These are phyloP conservation scores for Drosophila pachea DNA, from an alignment of 1,140 invertebrate species.

Conservation along the genomic window DNA sequence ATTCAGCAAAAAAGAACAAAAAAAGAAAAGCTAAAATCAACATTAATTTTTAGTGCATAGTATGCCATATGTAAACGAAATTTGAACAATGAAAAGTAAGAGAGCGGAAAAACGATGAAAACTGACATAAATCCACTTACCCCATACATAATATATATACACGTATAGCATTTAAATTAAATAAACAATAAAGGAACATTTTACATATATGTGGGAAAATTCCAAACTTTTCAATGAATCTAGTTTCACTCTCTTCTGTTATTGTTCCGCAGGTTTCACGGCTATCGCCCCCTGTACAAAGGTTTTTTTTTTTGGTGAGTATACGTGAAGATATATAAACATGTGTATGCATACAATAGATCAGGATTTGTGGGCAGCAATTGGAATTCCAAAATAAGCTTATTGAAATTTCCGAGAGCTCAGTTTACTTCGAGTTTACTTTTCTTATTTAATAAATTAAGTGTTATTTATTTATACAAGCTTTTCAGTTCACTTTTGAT, in stretches of 20 bases:
- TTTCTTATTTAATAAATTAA: too few species aligned
- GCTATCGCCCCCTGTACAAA: too few species aligned
- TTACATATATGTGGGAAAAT: conserved; percentile 67
- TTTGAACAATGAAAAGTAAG: conserved; percentile 45
- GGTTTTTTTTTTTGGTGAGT: too few species aligned
- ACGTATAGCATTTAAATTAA: conserved; percentile 74
- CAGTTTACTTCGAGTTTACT: too few species aligned
- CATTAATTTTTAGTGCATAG: conserved; percentile 65
- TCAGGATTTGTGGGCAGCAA: too few species aligned
- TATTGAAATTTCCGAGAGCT: too few species aligned
- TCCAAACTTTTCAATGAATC: conserved; percentile 5
- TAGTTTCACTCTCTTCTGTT: too few species aligned
- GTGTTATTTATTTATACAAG: too few species aligned
- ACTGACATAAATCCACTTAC: conserved; percentile 64
- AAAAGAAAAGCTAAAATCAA: conserved; percentile 32
- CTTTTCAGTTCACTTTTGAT: background rate
- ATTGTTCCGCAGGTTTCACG: too few species aligned
- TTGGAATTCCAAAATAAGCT: too few species aligned
- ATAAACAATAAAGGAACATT: conserved; percentile 76
- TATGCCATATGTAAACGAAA: conserved; percentile 65
- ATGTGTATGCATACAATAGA: too few species aligned
- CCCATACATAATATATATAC: conserved; percentile 49
- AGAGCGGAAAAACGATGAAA: conserved; percentile 20
- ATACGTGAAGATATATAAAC: too few species aligned
- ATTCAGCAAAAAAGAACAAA: background rate